Conservation (phyloP, 2,797 vertebrate genomes). For the Cheirogaleus major region DNA sequence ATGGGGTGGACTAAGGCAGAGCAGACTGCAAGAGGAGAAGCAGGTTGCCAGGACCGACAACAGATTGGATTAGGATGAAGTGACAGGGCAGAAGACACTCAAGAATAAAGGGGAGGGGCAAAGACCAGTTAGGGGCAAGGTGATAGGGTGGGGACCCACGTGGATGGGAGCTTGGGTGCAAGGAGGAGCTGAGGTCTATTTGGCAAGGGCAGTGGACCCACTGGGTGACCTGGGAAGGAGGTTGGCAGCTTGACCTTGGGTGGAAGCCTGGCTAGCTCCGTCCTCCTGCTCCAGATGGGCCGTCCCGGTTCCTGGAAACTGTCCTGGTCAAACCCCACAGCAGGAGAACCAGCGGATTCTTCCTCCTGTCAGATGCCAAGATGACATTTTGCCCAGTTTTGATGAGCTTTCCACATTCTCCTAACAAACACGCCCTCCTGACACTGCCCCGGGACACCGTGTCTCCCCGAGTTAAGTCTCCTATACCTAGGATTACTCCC, state of each 20-base stretch:
- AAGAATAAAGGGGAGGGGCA: neutral
- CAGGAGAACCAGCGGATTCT: neutral
- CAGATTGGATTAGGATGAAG: neutral
- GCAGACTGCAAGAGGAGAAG: neutral
- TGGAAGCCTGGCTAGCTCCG: neutral
- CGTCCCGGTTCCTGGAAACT: neutral
- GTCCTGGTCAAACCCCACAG: neutral
- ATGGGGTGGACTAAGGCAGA: neutral
- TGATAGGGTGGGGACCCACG: rapidly evolving
- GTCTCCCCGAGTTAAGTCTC: neutral
- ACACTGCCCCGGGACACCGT: neutral
- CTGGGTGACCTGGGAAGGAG: neutral
- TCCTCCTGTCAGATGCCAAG: neutral
- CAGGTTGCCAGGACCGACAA: neutral
- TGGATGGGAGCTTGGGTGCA: neutral
- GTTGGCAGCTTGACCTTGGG: neutral
- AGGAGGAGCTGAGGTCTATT: neutral
- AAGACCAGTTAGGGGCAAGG: neutral
- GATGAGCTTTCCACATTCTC: slow-evolving; percentile 31
- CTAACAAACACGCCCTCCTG: neutral
- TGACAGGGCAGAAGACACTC: too few relatives aligned
- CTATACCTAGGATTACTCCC: neutral
- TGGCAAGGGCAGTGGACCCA: neutral
- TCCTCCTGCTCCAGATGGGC: neutral
- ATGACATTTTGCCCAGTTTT: neutral